A percentile compares a stretch with the other conserved stretches of the same genome.
Conservation (phyloP, 2,113 vertebrate species). For the Psilopsiagon aymara region DNA sequence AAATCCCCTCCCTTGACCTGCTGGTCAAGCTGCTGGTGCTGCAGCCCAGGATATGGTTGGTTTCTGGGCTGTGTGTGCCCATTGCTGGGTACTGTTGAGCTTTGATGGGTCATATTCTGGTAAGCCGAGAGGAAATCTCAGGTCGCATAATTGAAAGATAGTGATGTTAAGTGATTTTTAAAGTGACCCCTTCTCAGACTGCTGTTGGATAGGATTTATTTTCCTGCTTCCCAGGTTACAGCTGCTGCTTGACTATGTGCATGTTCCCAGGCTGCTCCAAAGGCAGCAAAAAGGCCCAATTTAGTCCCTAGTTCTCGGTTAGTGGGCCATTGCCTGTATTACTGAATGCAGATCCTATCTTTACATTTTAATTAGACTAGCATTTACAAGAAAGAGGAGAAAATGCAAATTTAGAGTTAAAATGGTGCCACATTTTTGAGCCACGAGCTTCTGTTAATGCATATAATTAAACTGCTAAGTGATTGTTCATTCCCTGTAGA, state of each 20-base stretch:
- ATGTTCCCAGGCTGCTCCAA: neutral
- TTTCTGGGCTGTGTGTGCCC: neutral
- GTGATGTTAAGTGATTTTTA: neutral
- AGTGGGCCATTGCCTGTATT: neutral
- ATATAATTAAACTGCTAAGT: slow-evolving; percentile 23
- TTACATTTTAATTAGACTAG: neutral
- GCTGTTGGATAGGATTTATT: neutral
- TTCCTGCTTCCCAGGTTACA: neutral
- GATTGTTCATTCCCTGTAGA: slow-evolving; percentile 37
- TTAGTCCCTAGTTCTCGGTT: neutral
- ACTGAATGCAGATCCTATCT: neutral
- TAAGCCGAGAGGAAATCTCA: neutral
- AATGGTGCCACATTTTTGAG: neutral
- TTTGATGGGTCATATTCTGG: neutral
- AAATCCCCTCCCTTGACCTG: neutral
- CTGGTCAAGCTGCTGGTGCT: neutral
- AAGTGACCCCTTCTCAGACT: neutral
- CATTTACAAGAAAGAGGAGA: neutral
- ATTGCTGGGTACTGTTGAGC: neutral
- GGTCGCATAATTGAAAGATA: neutral
- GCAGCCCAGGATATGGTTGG: neutral
- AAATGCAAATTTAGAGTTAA: slow-evolving; percentile 11
- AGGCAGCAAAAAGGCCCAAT: neutral
- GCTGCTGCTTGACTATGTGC: rapidly evolving
- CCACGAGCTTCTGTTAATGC: slow-evolving; percentile 20